Conservation (phyloP, 2,113 vertebrate genomes). For the Chinchilla lanigera region DNA sequence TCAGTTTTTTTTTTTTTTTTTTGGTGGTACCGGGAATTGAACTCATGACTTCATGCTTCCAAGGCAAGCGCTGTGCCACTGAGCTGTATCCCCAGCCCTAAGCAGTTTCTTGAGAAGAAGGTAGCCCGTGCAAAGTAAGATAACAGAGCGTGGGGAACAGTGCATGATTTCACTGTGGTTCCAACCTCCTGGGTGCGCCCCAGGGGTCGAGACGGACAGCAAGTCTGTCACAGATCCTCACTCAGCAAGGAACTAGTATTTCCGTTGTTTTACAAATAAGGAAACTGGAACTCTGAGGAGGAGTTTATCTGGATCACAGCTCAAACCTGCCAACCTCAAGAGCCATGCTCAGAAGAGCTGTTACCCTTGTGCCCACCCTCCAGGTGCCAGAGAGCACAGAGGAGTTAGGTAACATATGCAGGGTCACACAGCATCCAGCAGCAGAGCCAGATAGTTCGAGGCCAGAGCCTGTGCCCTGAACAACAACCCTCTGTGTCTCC, state of each 20-base stretch:
- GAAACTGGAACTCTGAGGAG: neutral
- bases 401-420: neutral
- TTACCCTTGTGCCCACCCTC: fast-evolving
- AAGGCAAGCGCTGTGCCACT: too few species aligned
- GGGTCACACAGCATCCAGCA: neutral
- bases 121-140: neutral
- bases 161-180: neutral
- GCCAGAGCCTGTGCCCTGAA: neutral
- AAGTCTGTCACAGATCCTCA: neutral
- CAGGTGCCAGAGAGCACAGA: neutral
- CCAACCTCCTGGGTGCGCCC: neutral
- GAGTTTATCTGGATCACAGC: neutral
- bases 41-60: too few species aligned
- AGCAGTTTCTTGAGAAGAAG: neutral
- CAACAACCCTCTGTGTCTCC: neutral
- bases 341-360: neutral
- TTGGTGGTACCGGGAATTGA: too few species aligned
- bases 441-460: neutral
- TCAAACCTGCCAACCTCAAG: neutral
- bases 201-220: neutral
- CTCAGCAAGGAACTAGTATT: neutral
- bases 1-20: too few species aligned
- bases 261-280: neutral
- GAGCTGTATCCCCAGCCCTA: too few species aligned
- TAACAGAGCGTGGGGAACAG: neutral